These are phyloP conservation scores for Ranitomeya variabilis DNA, from an alignment of 2,113 vertebrate species.

Conservation along the genomic window DNA sequence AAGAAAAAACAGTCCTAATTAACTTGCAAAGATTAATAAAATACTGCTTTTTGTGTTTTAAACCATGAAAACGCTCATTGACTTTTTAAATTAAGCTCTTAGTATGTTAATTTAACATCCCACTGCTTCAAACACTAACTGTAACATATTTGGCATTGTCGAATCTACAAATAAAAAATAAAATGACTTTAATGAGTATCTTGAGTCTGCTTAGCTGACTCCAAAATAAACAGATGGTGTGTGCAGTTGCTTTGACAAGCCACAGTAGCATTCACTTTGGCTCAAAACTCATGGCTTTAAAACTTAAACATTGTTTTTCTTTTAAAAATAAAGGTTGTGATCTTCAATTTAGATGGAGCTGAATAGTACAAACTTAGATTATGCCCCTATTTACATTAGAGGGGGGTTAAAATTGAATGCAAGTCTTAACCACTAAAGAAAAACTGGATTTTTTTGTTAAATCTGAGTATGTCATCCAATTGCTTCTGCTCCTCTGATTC, in stretches of 20 bases:
- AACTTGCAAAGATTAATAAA: neutral
- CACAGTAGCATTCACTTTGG: conserved; percentile 28
- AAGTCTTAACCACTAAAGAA: neutral
- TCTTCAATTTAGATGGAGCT: neutral
- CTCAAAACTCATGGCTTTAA: neutral
- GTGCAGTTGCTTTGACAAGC: conserved; percentile 50
- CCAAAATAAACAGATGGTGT: conserved; percentile 50
- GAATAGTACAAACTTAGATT: neutral
- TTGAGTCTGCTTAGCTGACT: conserved; percentile 29
- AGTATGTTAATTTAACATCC: neutral
- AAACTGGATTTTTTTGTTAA: too few relatives aligned
- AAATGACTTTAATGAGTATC: conserved; percentile 49
- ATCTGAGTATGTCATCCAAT: too few relatives aligned
- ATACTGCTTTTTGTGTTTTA: neutral
- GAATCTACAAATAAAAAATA: conserved; percentile 27
- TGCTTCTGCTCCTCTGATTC: too few relatives aligned
- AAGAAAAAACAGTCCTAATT: neutral
- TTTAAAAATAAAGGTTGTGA: neutral
- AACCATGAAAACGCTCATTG: neutral
- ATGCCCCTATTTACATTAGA: neutral
- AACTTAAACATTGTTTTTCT: conserved; percentile 15
- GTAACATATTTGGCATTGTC: conserved; percentile 12
- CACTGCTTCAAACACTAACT: neutral
- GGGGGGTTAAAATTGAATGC: neutral
- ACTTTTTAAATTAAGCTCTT: conserved; percentile 30